Conservation (phyloP, 2,113 vertebrate genomes). For the Nanorana parkeri region DNA sequence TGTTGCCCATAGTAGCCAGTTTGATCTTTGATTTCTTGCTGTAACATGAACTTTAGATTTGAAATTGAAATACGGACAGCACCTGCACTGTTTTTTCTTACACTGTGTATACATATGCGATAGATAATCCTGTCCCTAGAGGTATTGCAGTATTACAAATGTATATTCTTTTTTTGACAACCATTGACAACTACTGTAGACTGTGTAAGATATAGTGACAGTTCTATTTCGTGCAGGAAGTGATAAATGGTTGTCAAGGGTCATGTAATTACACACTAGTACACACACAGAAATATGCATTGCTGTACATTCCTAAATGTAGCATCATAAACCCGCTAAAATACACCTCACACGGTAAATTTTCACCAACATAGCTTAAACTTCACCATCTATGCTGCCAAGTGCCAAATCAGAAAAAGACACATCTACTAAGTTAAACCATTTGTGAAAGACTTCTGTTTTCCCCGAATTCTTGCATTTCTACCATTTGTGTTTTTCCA, state of each 20-base stretch:
- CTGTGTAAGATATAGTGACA: slow-evolving; percentile 2
- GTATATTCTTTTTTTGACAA: neutral
- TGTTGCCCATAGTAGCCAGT: too few species aligned
- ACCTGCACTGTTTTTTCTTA: too few species aligned
- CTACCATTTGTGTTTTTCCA: neutral
- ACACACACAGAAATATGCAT: neutral
- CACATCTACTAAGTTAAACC: neutral
- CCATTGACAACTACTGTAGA: neutral
- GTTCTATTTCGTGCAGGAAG: neutral
- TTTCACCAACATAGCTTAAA: neutral
- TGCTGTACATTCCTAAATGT: neutral
- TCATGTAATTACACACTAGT: neutral
- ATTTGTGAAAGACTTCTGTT: neutral
- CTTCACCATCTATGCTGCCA: neutral
- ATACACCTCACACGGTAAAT: neutral
- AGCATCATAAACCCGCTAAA: slow-evolving; percentile 5
- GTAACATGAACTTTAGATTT: too few species aligned
- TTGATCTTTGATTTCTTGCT: too few species aligned
- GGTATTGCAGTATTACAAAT: neutral
- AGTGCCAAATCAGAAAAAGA: neutral
- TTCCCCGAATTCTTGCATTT: neutral
- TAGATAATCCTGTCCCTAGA: neutral
- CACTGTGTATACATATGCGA: neutral
- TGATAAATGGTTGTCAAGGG: neutral
- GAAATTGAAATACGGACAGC: too few species aligned